Evolutionary conservation across 1,140 invertebrate species (phyloP).

Genomic region (Augochlora pura): DNA sequence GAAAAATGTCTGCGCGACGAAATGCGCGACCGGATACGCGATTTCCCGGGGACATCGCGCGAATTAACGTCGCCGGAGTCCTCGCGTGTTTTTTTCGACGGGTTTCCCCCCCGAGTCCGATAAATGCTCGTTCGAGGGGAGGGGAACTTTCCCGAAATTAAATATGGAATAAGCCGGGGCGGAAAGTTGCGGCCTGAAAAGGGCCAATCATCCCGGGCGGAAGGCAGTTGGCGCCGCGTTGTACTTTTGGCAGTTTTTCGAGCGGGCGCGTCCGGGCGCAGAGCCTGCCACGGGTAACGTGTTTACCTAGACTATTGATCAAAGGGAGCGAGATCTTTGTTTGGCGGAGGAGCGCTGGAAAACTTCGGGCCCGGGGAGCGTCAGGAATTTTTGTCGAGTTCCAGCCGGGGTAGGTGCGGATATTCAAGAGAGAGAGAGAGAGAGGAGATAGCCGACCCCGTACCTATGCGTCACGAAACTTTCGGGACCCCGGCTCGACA

Average conservation of each 20-base stretch:
- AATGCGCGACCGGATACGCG: too few species aligned
- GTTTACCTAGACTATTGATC: conserved; percentile 50
- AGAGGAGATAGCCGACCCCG: not conserved
- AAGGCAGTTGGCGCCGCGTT: conserved; percentile 12
- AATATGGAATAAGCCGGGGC: not conserved
- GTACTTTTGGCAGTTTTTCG: conserved; percentile 45
- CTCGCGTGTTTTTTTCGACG: too few species aligned
- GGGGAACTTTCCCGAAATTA: not conserved
- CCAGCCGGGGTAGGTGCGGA: conserved; percentile 9
- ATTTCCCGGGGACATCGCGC: too few species aligned
- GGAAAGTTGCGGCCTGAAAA: conserved; percentile 29
- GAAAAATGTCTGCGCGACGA: too few species aligned
- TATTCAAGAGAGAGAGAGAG: conserved; percentile 9
- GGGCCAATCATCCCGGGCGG: conserved; percentile 9
- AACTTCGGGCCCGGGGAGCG: conserved; percentile 8
- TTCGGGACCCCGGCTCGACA: conserved; percentile 24
- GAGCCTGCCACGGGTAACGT: conserved; percentile 35
- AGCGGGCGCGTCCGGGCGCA: conserved; percentile 23
- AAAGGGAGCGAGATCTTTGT: conserved; percentile 41
- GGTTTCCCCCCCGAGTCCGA: too few species aligned
- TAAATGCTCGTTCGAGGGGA: not conserved
- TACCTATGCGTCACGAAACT: conserved; percentile 34
- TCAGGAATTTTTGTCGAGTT: conserved; percentile 34
- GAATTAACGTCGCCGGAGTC: too few species aligned
- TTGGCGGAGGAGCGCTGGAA: conserved; percentile 29